Conservation (phyloP, 2,888 invertebrate species). For the Meganola albula region DNA sequence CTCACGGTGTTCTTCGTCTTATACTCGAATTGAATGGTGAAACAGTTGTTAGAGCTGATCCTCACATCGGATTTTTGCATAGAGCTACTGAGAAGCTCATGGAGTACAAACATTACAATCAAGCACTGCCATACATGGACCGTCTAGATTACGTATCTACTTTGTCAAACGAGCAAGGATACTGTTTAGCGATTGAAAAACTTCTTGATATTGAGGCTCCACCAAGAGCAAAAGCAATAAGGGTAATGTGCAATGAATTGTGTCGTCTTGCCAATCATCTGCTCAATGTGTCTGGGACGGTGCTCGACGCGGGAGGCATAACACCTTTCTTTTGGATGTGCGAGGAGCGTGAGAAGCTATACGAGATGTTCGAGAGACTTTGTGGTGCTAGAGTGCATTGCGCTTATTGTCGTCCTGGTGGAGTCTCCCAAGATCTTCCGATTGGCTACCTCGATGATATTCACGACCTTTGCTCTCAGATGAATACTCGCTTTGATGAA, state of each 20-base stretch:
- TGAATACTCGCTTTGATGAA: conserved; percentile 88
- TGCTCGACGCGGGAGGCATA: conserved; percentile 90
- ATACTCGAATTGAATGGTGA: conserved; percentile 90
- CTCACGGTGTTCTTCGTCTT: conserved; percentile 91
- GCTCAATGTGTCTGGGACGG: conserved; percentile 84
- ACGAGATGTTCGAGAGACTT: conserved; percentile 90
- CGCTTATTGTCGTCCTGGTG: conserved; percentile 89
- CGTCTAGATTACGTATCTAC: conserved; percentile 92
- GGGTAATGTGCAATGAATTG: conserved; percentile 86
- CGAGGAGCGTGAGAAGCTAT: conserved; percentile 91
- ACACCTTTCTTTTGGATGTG: conserved; percentile 95
- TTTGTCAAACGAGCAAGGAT: conserved; percentile 89
- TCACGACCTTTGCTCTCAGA: conserved; percentile 81
- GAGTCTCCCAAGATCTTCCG: conserved; percentile 79
- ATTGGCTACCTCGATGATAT: conserved; percentile 88
- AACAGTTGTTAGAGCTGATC: conserved; percentile 86
- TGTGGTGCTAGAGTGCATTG: conserved; percentile 91
- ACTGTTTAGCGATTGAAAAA: conserved; percentile 88
- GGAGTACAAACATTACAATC: conserved; percentile 91
- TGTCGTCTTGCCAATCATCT: conserved; percentile 89
- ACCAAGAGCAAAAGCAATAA: conserved; percentile 86
- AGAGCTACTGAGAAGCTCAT: conserved; percentile 94
- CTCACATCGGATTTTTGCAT: conserved; percentile 92
- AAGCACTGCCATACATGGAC: conserved; percentile 91
- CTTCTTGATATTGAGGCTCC: conserved; percentile 87